phyloP scores from a whole-genome alignment of 2,888 invertebrate genomes.

The Nasonia oneida region DNA sequence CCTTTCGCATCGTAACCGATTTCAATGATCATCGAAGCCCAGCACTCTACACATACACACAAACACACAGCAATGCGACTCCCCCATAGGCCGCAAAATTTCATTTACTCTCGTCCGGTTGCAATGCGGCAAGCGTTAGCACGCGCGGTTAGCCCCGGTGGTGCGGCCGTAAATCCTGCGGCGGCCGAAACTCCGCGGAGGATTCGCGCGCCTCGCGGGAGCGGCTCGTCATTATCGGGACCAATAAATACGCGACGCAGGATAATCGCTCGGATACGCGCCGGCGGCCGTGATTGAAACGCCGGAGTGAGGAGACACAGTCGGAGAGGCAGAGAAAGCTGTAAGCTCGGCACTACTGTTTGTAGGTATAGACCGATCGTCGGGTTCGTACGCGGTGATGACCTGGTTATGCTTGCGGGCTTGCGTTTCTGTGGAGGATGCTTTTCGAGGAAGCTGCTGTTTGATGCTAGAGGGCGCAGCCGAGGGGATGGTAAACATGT shows the following conservation, averaged over 20 bases:
- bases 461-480: too few species aligned
- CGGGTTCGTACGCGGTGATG: neutral
- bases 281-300: constrained; percentile 28
- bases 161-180: constrained; percentile 25
- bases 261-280: constrained; percentile 22
- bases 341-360: neutral
- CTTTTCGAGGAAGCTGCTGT: neutral
- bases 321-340: neutral
- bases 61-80: neutral
- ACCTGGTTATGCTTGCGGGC: neutral
- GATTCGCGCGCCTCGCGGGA: constrained; percentile 28
- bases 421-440: neutral
- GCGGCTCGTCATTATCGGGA: constrained; percentile 38
- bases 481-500: too few species aligned
- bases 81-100: constrained; percentile 14
- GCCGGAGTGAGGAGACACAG: neutral
- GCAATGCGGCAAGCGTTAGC: constrained; percentile 7
- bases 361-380: neutral
- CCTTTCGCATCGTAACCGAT: neutral
- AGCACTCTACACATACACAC: neutral
- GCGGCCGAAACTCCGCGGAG: constrained; percentile 12
- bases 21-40: neutral
- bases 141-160: constrained; percentile 4
- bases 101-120: constrained; percentile 31
- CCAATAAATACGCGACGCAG: constrained; percentile 27